Base-by-base conservation (phyloP, 1,140 invertebrate genomes). In the Aleiodes sp. region DNA sequence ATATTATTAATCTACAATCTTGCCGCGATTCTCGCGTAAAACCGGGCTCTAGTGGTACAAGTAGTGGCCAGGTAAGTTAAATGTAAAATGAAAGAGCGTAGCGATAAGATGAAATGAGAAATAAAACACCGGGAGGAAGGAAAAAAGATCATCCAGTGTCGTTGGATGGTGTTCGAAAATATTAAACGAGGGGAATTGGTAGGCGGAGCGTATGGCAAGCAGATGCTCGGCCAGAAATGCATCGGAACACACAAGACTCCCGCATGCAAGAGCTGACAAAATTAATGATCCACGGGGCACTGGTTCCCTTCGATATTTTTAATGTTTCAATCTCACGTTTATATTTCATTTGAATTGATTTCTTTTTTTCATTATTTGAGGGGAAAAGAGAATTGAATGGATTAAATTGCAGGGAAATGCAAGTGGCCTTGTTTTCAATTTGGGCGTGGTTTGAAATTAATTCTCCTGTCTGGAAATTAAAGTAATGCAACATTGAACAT, bases 131-230 rank as follows among this genome's bases (percentile, higher is more conserved):
- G 29, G 39, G 29, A 28, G 29, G 39, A 19, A 28, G 29, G 33
- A 43, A 21, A 41, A 31, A 56, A 46, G 29, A 33, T n/a, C 16
- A 41, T 12, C 0, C 6, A 56, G n/a, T n/a, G n/a, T n/a, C n/a
- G 61, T 41, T 41, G 24, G 41, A 19, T 41, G 16, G 29, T 33
- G 65, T 70, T 70, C 59, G 74, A 73, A 73, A 73, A 70, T 74
- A 79, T 80, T 76, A 82, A 81, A 28, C 78, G 69, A 79, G 78
- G 68, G 68, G 76, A 82, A 82, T 80, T 82, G 76, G 76, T 77
- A 75, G 75, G 73, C 76, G 70, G 75, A 71, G 70, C 71, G 74
- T 74, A 76, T 79, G 78, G 77, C 68, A 67, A 70, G 73, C 80
- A 82, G 80, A 82, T 82, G 80, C 74, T 79, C 73, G 4, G 29